A percentile compares a stretch with the other conserved stretches of the same genome.
phyloP scores from a whole-genome alignment of 1,140 invertebrate species.

The Aphaenogaster rudis region DNA sequence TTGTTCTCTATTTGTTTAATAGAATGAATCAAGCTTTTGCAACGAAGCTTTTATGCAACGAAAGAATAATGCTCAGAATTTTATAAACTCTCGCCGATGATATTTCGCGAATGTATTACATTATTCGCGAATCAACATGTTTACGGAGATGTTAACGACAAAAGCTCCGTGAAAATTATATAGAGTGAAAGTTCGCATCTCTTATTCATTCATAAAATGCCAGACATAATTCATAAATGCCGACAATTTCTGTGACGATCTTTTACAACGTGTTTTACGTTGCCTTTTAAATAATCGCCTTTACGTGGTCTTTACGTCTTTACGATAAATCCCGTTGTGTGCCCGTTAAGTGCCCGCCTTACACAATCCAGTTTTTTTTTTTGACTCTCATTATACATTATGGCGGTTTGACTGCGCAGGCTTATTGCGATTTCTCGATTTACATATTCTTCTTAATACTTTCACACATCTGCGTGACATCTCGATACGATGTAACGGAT shows the following conservation, averaged over 20 bases:
- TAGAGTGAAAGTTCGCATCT: constrained; percentile 19
- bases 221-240: too few species aligned
- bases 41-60: not conserved
- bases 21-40: not conserved
- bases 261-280: constrained; percentile 4
- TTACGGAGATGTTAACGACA: not conserved
- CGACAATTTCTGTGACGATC: not conserved
- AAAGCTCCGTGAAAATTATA: constrained; percentile 4
- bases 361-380: constrained; percentile 31
- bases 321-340: constrained; percentile 24
- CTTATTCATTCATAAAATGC: not conserved
- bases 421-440: constrained; percentile 47
- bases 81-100: not conserved
- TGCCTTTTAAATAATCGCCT: constrained; percentile 29
- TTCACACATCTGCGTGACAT: constrained; percentile 27
- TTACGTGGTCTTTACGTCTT: constrained; percentile 11
- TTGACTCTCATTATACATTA: constrained; percentile 29
- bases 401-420: not conserved
- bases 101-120: not conserved
- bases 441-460: constrained; percentile 39
- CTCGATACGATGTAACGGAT: constrained; percentile 1
- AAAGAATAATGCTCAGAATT: not conserved
- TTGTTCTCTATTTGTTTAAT: not conserved
- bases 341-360: constrained; percentile 10
- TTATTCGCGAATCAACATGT: not conserved